phyloP scores from a whole-genome alignment of 2,113 vertebrate species.

The Zeus faber region DNA sequence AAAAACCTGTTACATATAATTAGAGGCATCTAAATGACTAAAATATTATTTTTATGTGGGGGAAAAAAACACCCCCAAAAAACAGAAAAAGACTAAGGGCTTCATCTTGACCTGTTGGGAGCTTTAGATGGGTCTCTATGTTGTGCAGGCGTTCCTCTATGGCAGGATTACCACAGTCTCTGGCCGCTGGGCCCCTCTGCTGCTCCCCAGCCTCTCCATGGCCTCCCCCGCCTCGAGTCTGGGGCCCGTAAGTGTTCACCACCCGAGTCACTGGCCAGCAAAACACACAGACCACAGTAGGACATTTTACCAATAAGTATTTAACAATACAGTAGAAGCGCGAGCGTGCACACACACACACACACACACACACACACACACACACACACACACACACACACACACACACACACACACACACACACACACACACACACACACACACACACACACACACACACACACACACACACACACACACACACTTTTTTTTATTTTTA shows the following conservation, averaged over 20 bases:
- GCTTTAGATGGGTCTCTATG: constrained; percentile 90
- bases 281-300: background rate
- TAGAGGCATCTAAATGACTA: too few relatives aligned
- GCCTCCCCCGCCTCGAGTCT: constrained; percentile 80
- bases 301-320: background rate
- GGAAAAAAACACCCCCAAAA: too few relatives aligned
- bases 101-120: constrained; percentile 81
- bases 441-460: too few relatives aligned
- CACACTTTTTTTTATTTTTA: too few relatives aligned
- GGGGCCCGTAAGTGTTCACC: constrained; percentile 93
- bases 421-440: too few relatives aligned
- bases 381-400: too few relatives aligned
- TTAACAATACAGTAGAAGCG: too few relatives aligned
- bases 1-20: background rate
- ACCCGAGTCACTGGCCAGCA: constrained; percentile 85
- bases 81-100: background rate
- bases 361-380: too few relatives aligned
- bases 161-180: constrained; percentile 87
- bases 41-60: too few relatives aligned
- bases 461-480: too few relatives aligned
- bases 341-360: too few relatives aligned
- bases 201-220: constrained; percentile 72
- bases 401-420: too few relatives aligned
- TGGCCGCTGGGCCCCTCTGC: constrained; percentile 59
- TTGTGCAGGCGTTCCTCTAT: constrained; percentile 93